Base-by-base conservation (phyloP, 2,888 invertebrate genomes). In the Drosophila falleni region DNA sequence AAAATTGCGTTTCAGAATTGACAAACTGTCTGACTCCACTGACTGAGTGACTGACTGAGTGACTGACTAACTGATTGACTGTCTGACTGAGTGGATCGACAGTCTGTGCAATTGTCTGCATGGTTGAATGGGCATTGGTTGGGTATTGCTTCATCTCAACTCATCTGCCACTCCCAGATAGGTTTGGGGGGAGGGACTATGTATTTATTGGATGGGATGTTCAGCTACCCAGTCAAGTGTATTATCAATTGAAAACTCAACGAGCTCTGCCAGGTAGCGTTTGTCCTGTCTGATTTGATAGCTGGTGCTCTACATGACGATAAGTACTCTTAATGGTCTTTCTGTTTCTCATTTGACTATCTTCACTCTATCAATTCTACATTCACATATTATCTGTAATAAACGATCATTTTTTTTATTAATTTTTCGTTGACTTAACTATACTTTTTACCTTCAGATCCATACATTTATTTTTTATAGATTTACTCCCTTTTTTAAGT, bases 181-280 rank as follows among this genome's bases (percentile, higher is more conserved):
- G 35, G 35, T 35, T n/a, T 13, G 37, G 19, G 35, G 50, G n/a
- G n/a, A n/a, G n/a, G n/a, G n/a, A n/a, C 9, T 3, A 6, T 6
- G 13, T 33, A 23, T 50, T 33, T n/a, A 13, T 31, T 33, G 51
- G 42, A 54, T 65, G 33, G 51, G 39, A 63, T 65, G 42, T 59
- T 64, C 49, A 73, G 65, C 56, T 60, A 75, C 63, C 70, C 89
- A 83, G 87, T 83, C 87, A 86, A 86, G 83, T 82, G 83, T 74
- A 71, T 77, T 86, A 71, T 88, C 89, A 88, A 88, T 88, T 86
- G 89, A 78, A 74, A 86, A 72, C 77, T 77, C 74, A 82, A 71
- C 80, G 53, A 64, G 74, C 78, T 75, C 63, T 33, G 63, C 64
- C 75, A 73, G 84, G 66, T 80, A 62, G 49, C 68, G 59, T 39